Evolutionary conservation across 2,888 invertebrate species (phyloP).

Genomic region (Bombyx huttoni): DNA sequence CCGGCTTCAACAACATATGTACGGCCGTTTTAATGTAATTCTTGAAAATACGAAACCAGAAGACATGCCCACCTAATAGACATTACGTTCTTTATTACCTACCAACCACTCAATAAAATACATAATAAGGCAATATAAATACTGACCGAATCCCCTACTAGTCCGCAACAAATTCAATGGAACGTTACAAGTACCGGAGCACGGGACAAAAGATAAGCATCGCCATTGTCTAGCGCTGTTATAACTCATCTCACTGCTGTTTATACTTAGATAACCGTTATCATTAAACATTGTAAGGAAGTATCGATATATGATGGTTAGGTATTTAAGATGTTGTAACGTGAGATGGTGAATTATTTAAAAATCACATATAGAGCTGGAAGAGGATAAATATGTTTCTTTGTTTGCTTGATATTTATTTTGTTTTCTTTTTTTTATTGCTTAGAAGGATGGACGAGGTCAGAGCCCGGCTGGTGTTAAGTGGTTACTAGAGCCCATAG

Average conservation of each 20-base stretch:
- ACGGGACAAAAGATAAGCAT: slow-evolving; percentile 14
- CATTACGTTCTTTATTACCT: too few species aligned
- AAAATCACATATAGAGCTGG: not conserved
- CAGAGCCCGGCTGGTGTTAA: too few species aligned
- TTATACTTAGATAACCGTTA: not conserved
- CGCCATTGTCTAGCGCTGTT: slow-evolving; percentile 19
- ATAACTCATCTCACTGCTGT: slow-evolving; percentile 20
- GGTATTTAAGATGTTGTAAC: not conserved
- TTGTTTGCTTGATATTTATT: too few species aligned
- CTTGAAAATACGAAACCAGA: too few species aligned
- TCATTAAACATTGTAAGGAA: not conserved
- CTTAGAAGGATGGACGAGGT: too few species aligned
- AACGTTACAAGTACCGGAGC: slow-evolving; percentile 1
- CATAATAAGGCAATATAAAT: not conserved
- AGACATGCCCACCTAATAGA: too few species aligned
- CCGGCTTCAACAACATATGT: too few species aligned
- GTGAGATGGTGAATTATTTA: not conserved
- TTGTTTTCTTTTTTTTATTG: too few species aligned
- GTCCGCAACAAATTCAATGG: slow-evolving; percentile 1
- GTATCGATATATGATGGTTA: not conserved
- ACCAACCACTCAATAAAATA: too few species aligned
- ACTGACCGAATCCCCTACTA: not conserved
- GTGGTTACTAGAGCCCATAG: too few species aligned
- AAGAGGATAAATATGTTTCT: too few species aligned
- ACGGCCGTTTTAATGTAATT: too few species aligned